These are phyloP conservation scores for Ormyrus labotus DNA, from an alignment of 2,888 invertebrate species.

Conservation along the genomic window DNA sequence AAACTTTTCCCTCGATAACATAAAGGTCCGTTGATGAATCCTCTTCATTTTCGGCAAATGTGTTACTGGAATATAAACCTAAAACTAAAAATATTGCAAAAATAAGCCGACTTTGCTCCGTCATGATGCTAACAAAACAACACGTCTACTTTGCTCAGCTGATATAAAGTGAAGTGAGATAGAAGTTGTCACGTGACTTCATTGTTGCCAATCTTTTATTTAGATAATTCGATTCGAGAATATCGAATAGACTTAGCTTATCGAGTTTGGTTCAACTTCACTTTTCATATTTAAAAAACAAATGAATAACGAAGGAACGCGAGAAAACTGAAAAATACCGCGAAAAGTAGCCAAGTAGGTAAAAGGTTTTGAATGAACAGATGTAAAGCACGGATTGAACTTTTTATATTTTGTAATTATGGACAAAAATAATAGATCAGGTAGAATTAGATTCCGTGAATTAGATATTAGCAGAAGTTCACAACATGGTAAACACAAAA, in stretches of 20 bases:
- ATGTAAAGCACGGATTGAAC: too few species aligned
- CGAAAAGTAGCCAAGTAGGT: too few species aligned
- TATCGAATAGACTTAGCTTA: too few species aligned
- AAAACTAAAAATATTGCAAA: conserved; percentile 58
- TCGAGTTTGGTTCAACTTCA: too few species aligned
- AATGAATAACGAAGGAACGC: too few species aligned
- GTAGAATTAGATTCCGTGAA: conserved; percentile 55
- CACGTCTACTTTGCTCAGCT: conserved; percentile 50
- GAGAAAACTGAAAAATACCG: too few species aligned
- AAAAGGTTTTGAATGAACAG: too few species aligned
- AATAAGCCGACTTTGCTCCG: conserved; percentile 38
- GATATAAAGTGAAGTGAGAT: conserved; percentile 16
- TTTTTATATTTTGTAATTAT: conserved; percentile 3
- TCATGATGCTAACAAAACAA: conserved; percentile 40
- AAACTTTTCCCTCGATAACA: conserved; percentile 88
- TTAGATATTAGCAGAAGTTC: conserved; percentile 35
- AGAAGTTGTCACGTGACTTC: too few species aligned
- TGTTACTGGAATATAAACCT: conserved; percentile 53
- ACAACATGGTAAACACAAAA: conserved; percentile 8
- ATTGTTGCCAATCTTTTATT: too few species aligned
- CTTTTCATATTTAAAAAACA: too few species aligned
- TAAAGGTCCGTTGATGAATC: conserved; percentile 80
- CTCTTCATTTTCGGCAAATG: conserved; percentile 72
- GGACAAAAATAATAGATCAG: conserved; percentile 49
- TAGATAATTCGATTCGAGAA: too few species aligned